Base-by-base conservation (phyloP, 2,888 invertebrate genomes). In the Thera obeliscata region DNA sequence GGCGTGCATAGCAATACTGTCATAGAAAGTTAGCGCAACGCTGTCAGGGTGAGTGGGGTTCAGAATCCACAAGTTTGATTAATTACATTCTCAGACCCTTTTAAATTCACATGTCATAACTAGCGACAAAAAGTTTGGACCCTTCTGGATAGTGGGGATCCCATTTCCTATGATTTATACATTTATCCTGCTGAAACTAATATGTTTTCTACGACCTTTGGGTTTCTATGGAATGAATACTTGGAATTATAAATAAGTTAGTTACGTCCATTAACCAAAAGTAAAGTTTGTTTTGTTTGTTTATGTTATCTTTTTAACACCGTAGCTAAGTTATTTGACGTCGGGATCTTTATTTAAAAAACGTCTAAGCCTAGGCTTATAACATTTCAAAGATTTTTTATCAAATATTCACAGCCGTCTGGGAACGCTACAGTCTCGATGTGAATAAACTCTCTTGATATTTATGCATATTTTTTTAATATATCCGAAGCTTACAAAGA, bases 41-140 rank as follows among this genome's bases (percentile, higher is more conserved):
- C 78, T 82, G 85, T 83, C 84, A 79, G 66, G 41, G 55, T 81
- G 82, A 84, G 80, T 67, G 49, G 81, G 84, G 85, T 82, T 66
- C 70, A 77, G 50, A 66, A 65, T 57, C 60, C 46, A 46, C 49
- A 56, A 58, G 79, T 85, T 84, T 89, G 89, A 90, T 90, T 89
- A 89, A 90, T 89, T 86, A 87, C 78, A 80, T 82, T 80, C 72
- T 69, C 68, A 69, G 74, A 86, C 87, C 87, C 87, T 86, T 85
- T 86, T 83, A 82, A 84, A 87, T 86, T 88, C 86, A 87, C 84
- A 82, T 80, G 86, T 88, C 87, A 85, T 85, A 84, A 82, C 78
- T 76, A 78, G 73, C 69, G 76, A 81, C 86, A 85, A 87, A 88
- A 88, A 87, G 77, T 83, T 78, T 72, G 69, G 74, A 64, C 69